phyloP scores from a whole-genome alignment of 2,113 vertebrate genomes.

The Charadrius vociferus region DNA sequence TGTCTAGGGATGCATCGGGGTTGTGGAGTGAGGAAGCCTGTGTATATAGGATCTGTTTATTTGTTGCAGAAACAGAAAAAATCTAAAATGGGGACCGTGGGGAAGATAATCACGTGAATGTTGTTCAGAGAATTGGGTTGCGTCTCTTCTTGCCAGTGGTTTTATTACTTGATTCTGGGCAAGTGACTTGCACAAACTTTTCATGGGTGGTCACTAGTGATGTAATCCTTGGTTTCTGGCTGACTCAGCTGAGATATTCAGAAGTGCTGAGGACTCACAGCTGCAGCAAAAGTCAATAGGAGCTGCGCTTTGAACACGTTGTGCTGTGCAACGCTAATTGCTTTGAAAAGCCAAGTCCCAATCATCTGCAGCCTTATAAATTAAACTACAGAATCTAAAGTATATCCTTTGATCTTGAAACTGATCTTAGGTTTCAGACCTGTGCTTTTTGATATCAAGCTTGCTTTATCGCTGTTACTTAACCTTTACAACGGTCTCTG shows the following conservation, averaged over 20 bases:
- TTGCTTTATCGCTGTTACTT: neutral
- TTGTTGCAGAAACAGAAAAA: neutral
- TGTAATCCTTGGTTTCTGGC: neutral
- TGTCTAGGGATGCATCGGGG: neutral
- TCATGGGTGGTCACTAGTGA: constrained; percentile 35
- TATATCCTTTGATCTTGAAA: neutral
- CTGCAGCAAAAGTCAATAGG: constrained; percentile 31
- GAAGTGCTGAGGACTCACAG: constrained; percentile 25
- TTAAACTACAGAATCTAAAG: neutral
- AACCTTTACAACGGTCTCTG: neutral
- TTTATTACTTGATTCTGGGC: constrained; percentile 2
- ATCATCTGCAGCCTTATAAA: neutral
- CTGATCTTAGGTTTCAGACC: neutral
- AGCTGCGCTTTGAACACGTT: neutral
- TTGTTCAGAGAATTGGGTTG: neutral
- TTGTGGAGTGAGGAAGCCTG: neutral
- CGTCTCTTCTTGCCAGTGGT: neutral
- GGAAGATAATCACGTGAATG: neutral
- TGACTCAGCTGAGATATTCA: constrained; percentile 12
- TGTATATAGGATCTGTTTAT: neutral
- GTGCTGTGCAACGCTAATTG: neutral
- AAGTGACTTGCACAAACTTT: neutral
- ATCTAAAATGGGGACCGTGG: neutral
- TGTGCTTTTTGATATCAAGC: neutral
- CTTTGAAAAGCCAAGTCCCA: neutral